A percentile compares a stretch with the other conserved stretches of the same genome.
Conservation (phyloP, 2,113 vertebrate genomes). For the Carassius auratus region DNA sequence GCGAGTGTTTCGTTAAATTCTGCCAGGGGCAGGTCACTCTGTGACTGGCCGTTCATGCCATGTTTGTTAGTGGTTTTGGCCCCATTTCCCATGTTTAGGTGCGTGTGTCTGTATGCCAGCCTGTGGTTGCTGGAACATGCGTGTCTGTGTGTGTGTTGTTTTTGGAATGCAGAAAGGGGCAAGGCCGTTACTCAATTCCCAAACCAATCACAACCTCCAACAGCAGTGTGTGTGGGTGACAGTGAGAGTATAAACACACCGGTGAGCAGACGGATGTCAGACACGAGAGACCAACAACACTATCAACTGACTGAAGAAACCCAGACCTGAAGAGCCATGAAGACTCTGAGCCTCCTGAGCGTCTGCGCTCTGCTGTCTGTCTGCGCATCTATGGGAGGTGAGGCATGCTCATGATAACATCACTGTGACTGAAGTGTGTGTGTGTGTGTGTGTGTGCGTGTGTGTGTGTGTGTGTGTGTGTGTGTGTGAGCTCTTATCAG, state of each 20-base stretch:
- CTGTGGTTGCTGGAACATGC: constrained; percentile 40
- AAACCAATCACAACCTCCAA: constrained; percentile 72
- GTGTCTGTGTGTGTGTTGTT: constrained; percentile 33
- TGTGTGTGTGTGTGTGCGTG: not conserved
- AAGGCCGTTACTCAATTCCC: constrained; percentile 68
- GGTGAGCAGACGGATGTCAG: constrained; percentile 39
- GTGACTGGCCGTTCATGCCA: constrained; percentile 1
- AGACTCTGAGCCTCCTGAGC: constrained; percentile 72
- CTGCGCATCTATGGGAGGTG: constrained; percentile 74
- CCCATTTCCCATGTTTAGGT: constrained; percentile 17
- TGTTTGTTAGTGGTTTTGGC: constrained; percentile 33
- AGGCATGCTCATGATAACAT: constrained; percentile 39
- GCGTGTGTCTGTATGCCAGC: constrained; percentile 53
- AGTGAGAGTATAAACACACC: constrained; percentile 72
- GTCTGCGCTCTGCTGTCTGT: constrained; percentile 72
- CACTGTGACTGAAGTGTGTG: not conserved
- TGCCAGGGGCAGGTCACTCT: not conserved
- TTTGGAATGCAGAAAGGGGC: constrained; percentile 65
- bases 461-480: not conserved
- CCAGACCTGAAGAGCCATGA: constrained; percentile 69
- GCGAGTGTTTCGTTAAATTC: constrained; percentile 18
- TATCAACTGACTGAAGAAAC: constrained; percentile 36
- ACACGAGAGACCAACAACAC: constrained; percentile 49
- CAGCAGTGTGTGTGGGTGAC: constrained; percentile 60
- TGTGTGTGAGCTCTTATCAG: not conserved